phyloP scores from a whole-genome alignment of 1,140 invertebrate species.

The Cyrtorhinus lividipennis region DNA sequence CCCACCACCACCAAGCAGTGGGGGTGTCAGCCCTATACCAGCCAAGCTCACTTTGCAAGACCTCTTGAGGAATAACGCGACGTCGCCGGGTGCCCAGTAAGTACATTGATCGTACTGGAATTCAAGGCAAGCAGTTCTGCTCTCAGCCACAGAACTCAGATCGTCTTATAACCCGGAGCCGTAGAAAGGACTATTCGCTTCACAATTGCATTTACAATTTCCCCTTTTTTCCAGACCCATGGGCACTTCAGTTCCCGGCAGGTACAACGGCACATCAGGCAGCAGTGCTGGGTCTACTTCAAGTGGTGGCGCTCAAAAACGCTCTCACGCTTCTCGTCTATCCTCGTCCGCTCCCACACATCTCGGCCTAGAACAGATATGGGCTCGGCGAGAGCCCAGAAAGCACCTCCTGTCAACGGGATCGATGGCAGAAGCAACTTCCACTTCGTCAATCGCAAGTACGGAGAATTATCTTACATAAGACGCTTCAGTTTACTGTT shows the following conservation, averaged over 20 bases:
- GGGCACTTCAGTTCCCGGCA: conserved; percentile 42
- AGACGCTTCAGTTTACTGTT: not conserved
- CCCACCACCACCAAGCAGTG: conserved; percentile 26
- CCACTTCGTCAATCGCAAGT: conserved; percentile 71
- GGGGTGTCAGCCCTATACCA: conserved; percentile 32
- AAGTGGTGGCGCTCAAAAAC: not conserved
- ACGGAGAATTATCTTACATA: conserved; percentile 28
- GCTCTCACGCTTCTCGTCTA: conserved; percentile 39
- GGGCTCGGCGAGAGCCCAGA: conserved; percentile 66
- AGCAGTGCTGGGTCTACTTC: conserved; percentile 26
- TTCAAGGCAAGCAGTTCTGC: conserved; percentile 25
- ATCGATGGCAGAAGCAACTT: conserved; percentile 67
- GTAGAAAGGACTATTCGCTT: too few relatives aligned
- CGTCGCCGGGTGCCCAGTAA: conserved; percentile 37
- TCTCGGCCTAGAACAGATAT: conserved; percentile 63
- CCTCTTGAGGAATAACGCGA: conserved; percentile 43
- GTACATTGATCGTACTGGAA: too few relatives aligned
- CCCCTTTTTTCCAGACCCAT: conserved; percentile 28
- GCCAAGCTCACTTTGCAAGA: conserved; percentile 43
- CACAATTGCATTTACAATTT: too few relatives aligned
- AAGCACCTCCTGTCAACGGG: conserved; percentile 75
- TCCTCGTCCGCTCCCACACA: conserved; percentile 73
- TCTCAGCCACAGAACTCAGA: too few relatives aligned
- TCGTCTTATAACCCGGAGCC: too few relatives aligned
- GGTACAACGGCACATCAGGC: conserved; percentile 16